Base-by-base conservation (phyloP, 1,140 invertebrate species). In the Vollenhovia emeryi region DNA sequence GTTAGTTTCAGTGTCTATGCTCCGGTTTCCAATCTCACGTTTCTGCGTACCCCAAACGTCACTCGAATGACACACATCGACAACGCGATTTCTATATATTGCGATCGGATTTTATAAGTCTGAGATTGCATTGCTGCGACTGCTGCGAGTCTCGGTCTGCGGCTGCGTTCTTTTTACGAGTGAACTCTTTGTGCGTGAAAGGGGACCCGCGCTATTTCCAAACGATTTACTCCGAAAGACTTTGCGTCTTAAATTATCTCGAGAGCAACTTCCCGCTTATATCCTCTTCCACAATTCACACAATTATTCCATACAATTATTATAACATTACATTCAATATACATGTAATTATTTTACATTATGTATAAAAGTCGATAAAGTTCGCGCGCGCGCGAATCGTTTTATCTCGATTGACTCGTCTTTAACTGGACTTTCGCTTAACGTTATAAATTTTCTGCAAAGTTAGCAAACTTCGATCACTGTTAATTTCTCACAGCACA, bases 141-240 rank as follows among this genome's bases (percentile, higher is more conserved):
- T 40, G 52, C 24, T 30, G 27, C 18, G 71, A 8, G 36, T 80
- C 15, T 36, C 21, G 55, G 60, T 43, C 62, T 33, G 33, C 33
- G 59, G 55, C 13, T 55, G 24, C 40, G 13, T 80, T n/a, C 33
- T 21, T 48, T 36, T 84, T 40, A 83, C 82, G 66, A 36, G 21
- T 24, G 15, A 62, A 50, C 21, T 76, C 40, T 84, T 88, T 21
- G 60, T 57, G 78, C 69, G 27, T 76, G 60, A 50, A 84, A 50
- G 24, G 62, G 79, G 62, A 71, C 66, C 40, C 21, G 27, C 62
- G 33, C 48, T 43, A 71, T 69, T 85, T 68, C 33, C 27, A 18
- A 83, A 40, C 52, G 60, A 87, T 68, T 87, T 48, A 64, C 36
- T 21, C 24, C 36, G 13, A 50, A 43, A 24, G 59, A 33, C 13